These are phyloP conservation scores for Toxostoma redivivum DNA, from an alignment of 2,113 vertebrate genomes.

Conservation along the genomic window DNA sequence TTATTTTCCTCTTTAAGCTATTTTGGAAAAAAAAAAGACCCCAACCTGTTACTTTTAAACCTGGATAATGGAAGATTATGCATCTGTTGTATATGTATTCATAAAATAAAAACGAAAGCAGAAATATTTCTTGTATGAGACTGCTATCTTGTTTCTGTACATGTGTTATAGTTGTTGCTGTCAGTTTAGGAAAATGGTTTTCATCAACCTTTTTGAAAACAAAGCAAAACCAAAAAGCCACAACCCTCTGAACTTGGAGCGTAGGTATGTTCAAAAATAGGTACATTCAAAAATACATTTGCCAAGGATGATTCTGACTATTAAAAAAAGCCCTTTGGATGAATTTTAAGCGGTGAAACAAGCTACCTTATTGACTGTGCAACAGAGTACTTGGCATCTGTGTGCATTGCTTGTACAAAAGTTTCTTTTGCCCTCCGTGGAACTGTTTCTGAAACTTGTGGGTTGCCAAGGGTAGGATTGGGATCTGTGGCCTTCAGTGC, in stretches of 20 bases:
- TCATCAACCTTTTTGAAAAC: not conserved
- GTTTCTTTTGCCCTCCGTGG: not conserved
- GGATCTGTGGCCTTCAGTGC: not conserved
- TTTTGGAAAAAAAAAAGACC: not conserved
- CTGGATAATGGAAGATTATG: constrained; percentile 14
- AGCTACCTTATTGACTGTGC: not conserved
- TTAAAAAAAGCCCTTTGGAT: not conserved
- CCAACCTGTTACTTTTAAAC: not conserved
- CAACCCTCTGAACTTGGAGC: not conserved
- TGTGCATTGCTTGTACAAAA: not conserved
- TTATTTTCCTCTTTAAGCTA: not conserved
- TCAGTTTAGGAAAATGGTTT: not conserved
- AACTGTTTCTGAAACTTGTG: not conserved
- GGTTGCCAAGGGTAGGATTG: not conserved
- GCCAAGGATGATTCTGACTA: not conserved
- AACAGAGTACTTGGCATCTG: not conserved
- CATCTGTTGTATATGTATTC: constrained; percentile 57
- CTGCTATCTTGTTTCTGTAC: constrained; percentile 21
- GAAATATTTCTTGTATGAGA: constrained; percentile 25
- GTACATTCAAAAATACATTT: not conserved
- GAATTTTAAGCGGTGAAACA: not conserved
- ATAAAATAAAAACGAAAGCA: constrained; percentile 55
- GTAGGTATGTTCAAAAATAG: not conserved
- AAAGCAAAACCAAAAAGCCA: not conserved
- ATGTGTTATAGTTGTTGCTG: not conserved